These are phyloP conservation scores for Orthonychiurus folsomi DNA, from an alignment of 2,888 invertebrate species.

Conservation along the genomic window DNA sequence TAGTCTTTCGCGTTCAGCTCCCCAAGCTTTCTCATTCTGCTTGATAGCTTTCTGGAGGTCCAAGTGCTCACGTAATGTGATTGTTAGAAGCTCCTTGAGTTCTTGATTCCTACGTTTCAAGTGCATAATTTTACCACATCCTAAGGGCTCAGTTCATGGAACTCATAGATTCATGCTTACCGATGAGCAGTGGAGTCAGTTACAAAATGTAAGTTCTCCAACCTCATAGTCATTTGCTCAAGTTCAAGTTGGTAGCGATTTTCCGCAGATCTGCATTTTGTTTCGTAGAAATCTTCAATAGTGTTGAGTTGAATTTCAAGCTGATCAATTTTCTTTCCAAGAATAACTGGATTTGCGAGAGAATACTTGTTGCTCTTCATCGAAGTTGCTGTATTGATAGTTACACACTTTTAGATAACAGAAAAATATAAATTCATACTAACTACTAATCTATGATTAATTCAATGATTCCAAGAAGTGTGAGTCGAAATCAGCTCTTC, in stretches of 20 bases:
- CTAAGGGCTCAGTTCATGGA: too few relatives aligned
- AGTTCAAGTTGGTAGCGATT: too few relatives aligned
- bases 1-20: background rate
- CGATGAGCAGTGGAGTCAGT: background rate
- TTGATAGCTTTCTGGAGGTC: background rate
- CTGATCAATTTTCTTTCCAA: constrained; percentile 17
- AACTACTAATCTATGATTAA: too few relatives aligned
- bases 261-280: background rate
- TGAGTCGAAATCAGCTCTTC: background rate
- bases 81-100: background rate
- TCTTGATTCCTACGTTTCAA: too few relatives aligned
- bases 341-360: constrained; percentile 21
- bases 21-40: background rate
- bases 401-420: background rate
- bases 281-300: constrained; percentile 4
- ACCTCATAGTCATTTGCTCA: too few relatives aligned
- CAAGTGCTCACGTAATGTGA: background rate
- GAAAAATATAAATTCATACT: background rate
- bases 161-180: too few relatives aligned
- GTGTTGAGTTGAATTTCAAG: constrained; percentile 17
- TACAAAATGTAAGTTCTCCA: background rate
- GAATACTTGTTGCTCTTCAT: constrained; percentile 14
- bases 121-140: too few relatives aligned
- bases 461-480: too few relatives aligned
- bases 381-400: background rate